phyloP scores from a whole-genome alignment of 64 coral and sea anemone species.

The Actinia equina region DNA sequence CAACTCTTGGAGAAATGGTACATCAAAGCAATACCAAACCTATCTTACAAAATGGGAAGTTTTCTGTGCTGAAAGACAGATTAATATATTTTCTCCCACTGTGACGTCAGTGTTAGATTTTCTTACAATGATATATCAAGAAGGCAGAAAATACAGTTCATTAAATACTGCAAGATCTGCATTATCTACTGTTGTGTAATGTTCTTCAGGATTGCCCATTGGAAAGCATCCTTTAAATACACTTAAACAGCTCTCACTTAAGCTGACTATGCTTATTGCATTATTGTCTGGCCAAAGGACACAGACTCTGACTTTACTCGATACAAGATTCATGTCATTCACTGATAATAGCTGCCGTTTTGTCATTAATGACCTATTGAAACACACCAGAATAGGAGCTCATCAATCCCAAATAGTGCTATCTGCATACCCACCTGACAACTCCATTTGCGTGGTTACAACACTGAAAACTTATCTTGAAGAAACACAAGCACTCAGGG shows the following conservation, averaged over 20 bases:
- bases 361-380: background rate
- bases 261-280: slow-evolving; percentile 8
- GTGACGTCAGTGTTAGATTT: slow-evolving; percentile 42
- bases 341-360: background rate
- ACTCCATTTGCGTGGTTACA: slow-evolving; percentile 6
- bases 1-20: slow-evolving; percentile 45
- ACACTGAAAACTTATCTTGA: slow-evolving; percentile 22
- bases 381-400: background rate
- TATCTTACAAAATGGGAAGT: slow-evolving; percentile 53
- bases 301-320: slow-evolving; percentile 30
- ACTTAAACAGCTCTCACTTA: slow-evolving; percentile 21
- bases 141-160: slow-evolving; percentile 32
- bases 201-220: background rate
- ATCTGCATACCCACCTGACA: background rate
- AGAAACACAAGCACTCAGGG: slow-evolving; percentile 9
- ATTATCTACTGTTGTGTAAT: too few relatives aligned
- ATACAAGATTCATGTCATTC: slow-evolving; percentile 22
- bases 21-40: slow-evolving; percentile 41
- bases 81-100: slow-evolving; percentile 28
- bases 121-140: slow-evolving; percentile 27
- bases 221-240: slow-evolving; percentile 43
- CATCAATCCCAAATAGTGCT: slow-evolving; percentile 9
- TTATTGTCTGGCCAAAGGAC: slow-evolving; percentile 30
- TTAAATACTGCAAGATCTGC: too few relatives aligned
- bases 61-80: slow-evolving; percentile 35